Conservation (phyloP, 2,888 invertebrate genomes). For the Drosophila leonis region DNA sequence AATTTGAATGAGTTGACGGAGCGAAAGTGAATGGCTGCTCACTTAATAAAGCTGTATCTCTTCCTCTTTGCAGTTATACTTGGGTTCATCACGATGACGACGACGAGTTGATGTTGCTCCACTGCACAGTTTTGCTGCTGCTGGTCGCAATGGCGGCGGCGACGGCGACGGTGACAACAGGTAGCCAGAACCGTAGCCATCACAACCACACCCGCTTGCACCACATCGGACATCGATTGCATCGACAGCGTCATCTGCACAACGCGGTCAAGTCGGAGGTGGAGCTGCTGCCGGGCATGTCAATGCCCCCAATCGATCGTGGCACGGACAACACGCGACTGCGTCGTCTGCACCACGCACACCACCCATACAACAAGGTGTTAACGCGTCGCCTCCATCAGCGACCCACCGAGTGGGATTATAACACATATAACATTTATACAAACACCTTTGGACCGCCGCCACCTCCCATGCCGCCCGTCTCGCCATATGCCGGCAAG, state of each 20-base stretch:
- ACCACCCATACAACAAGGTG: slow-evolving; percentile 71
- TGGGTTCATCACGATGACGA: slow-evolving; percentile 22
- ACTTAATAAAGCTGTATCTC: slow-evolving; percentile 61
- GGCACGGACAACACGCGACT: slow-evolving; percentile 61
- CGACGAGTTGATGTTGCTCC: slow-evolving; percentile 46
- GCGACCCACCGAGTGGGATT: slow-evolving; percentile 73
- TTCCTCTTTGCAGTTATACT: slow-evolving; percentile 44
- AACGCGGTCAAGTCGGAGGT: slow-evolving; percentile 67
- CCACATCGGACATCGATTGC: slow-evolving; percentile 55
- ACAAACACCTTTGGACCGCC: slow-evolving; percentile 80
- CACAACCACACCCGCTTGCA: slow-evolving; percentile 26
- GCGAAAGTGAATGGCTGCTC: slow-evolving; percentile 64
- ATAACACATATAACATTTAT: slow-evolving; percentile 78
- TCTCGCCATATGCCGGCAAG: slow-evolving; percentile 70
- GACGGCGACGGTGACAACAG: slow-evolving; percentile 40
- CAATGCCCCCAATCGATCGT: slow-evolving; percentile 36
- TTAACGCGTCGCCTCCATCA: slow-evolving; percentile 62
- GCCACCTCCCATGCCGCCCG: slow-evolving; percentile 59
- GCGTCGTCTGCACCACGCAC: slow-evolving; percentile 68
- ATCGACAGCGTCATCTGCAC: slow-evolving; percentile 62
- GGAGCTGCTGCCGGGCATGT: slow-evolving; percentile 68
- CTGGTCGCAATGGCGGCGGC: slow-evolving; percentile 12
- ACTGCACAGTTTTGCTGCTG: slow-evolving; percentile 51
- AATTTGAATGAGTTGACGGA: slow-evolving; percentile 47
- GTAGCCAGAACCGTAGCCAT: slow-evolving; percentile 41